A percentile compares a stretch with the other conserved stretches of the same genome.
Evolutionary conservation across 37 sponge, comb jelly and placozoan species (phyloP).

Genomic region (Agelas oroides): DNA sequence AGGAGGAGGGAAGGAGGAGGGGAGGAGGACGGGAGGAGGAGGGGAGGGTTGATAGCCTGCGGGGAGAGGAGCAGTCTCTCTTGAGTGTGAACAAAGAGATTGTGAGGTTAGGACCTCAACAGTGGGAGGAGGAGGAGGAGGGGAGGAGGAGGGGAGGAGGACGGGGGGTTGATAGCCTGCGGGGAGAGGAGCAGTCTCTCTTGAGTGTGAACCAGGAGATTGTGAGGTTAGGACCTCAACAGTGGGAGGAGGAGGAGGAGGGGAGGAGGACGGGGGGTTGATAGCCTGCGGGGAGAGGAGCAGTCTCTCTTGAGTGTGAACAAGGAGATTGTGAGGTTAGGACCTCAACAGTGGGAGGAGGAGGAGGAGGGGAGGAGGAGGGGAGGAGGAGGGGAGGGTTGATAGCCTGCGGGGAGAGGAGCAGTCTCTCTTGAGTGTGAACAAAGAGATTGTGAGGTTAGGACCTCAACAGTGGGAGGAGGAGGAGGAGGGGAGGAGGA

Average conservation of each 20-base stretch:
- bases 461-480: background rate
- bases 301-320: background rate
- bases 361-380: too few species aligned
- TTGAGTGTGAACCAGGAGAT: background rate
- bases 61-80: conserved; percentile 4
- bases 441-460: conserved; percentile 38
- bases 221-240: too few species aligned
- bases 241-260: too few species aligned
- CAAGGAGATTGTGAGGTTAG: conserved; percentile 30
- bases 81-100: conserved; percentile 5
- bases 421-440: background rate
- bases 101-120: conserved; percentile 8
- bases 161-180: background rate
- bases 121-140: too few species aligned
- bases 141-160: too few species aligned
- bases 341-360: background rate
- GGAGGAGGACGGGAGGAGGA: background rate
- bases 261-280: too few species aligned
- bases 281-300: conserved; percentile 7
- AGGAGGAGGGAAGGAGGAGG: too few species aligned
- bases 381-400: too few species aligned
- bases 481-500: too few species aligned
- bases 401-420: conserved; percentile 7
- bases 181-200: too few species aligned
- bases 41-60: conserved; percentile 21